phyloP scores from a whole-genome alignment of 2,113 vertebrate species.

The Elgaria multicarinata region DNA sequence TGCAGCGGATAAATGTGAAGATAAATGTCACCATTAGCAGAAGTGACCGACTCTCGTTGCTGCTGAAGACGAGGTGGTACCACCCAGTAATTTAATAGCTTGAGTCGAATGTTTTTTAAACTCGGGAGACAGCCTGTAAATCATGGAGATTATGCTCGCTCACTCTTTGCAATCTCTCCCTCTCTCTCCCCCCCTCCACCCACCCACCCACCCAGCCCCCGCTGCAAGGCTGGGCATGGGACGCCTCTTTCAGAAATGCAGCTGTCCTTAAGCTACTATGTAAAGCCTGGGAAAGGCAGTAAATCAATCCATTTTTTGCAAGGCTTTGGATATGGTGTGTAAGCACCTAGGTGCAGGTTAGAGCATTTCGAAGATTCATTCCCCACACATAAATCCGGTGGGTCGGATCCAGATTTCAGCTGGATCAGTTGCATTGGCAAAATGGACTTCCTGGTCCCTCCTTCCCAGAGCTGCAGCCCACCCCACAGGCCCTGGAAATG shows the following conservation, averaged over 20 bases:
- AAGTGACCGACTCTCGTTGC: background rate
- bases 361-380: background rate
- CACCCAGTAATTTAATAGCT: background rate
- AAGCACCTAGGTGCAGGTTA: background rate
- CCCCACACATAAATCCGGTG: no score
- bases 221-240: background rate
- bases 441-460: no score
- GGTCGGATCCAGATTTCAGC: no score
- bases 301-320: background rate
- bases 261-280: background rate
- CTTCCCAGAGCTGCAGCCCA: no score
- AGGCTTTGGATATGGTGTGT: background rate
- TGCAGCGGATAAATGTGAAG: background rate
- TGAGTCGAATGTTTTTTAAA: background rate
- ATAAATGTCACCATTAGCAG: background rate
- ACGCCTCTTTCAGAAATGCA: background rate
- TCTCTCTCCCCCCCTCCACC: background rate
- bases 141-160: background rate
- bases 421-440: no score
- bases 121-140: background rate
- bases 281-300: background rate
- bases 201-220: no score
- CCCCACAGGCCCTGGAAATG: no score
- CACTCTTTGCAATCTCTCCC: no score
- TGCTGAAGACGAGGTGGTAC: background rate